Evolutionary conservation across 2,797 vertebrate genomes (phyloP), one percentile per base, ranked within the genome.

Genomic region (Cygnus olor): DNA sequence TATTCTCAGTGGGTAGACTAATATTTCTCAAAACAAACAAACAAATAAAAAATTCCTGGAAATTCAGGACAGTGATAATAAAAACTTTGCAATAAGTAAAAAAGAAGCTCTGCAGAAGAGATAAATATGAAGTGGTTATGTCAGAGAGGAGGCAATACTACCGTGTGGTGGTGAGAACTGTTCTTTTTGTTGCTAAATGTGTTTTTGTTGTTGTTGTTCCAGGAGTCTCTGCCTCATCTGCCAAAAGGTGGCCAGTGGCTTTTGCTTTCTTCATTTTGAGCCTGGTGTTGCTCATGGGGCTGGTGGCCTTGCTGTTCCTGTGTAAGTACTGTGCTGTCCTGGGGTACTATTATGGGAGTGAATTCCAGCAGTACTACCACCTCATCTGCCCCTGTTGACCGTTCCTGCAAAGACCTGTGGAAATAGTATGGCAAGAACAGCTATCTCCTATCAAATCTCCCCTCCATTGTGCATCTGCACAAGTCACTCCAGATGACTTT

Each of bases 271-370:
- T 97, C 18, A 1, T 60, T 42, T 79, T 95, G 63, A 96, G 95
- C 68, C 2, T 94, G 65, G 83, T 82, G 45, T 64, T 97, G 91
- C 36, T 95, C 32, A 17, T 12, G 2, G 97, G 93, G 27, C 74
- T 98, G 40, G 81, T 93, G 51, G 42, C 76, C 36, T 64, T 98
- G 38, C 85, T 95, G 7, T 58, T 68, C 15, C 30, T 95, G 18
- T 95, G 97, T 98, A 96, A 97, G 97, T 97, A 94, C 34, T 21
- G 14, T 30, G 17, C 12, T 3, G 9, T 58, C 15, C 34, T 6
- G 2, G n/a, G 4, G 36, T 65, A n/a, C 32, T 40, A 36, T 10
- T 40, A 7, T 54, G n/a, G 12, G 34, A 73, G 6, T 22, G 40
- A 70, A 49, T 64, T 70, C 20, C 68, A 86, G 22, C 6, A 11